Evolutionary conservation across 2,797 vertebrate genomes (phyloP), one percentile per base, ranked within the genome.

Genomic region (Schizopygopsis malacanthus): DNA sequence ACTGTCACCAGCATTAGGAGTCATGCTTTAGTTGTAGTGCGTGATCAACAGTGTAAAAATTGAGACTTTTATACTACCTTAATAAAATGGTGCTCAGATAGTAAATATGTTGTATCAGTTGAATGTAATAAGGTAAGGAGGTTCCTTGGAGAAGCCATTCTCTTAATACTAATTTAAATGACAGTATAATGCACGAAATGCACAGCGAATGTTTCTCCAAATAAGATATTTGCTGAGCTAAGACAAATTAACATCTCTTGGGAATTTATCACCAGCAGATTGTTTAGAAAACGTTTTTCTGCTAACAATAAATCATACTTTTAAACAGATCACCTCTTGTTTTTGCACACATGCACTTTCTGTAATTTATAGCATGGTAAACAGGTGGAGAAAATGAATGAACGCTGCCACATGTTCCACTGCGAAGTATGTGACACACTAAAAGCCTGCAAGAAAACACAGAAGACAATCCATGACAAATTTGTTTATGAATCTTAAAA

Each of bases 241-340:
- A 72, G 67, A 71, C 71, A 25, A 72, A 59, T 43, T 0, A 47
- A 61, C 10, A 7, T 61, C 39, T 63, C 18, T 75, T 16, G 54
- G 70, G 81, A 47, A 71, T 18, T 54, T n/a, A 47, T 37, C 52
- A 28, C 25, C 2, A 0, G 47, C 65, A 70, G 79, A 59, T 72
- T 72, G 52, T 56, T 73, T 47, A n/a, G 25, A 10, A 82, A 28
- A 61, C 39, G 4, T 33, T 59, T 78, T 61, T 41, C 54, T 59
- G 41, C 52, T 37, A 72, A 73, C 52, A 82, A 61, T 75, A 33
- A 75, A 63, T 63, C 54, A 15, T 56, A 28, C 37, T 82, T 33
- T 8, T n/a, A 59, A 56, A 71, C 22, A 20, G 47, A 56, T 82
- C 22, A 41, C 22, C 33, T 43, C 10, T 8, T 13, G 20, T 70